Evolutionary conservation across 2,888 invertebrate species (phyloP).

Genomic region (Andrena fulva): DNA sequence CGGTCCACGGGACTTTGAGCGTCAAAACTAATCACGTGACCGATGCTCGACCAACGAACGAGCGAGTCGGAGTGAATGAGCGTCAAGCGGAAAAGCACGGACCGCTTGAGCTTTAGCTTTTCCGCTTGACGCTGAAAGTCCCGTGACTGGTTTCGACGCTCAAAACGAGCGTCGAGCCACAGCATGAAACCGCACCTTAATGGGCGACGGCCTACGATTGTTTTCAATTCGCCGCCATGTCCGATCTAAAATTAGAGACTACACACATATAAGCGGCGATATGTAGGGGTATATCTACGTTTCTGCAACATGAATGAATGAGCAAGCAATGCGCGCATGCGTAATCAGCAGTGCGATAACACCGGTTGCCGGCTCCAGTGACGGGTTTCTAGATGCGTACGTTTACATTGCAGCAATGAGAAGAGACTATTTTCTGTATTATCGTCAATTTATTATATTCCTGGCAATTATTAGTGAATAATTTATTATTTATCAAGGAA

Average conservation of each 20-base stretch:
- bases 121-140: no score
- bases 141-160: no score
- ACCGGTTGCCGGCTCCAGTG: constrained; percentile 22
- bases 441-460: neutral
- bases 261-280: neutral
- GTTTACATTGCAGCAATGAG: constrained; percentile 4
- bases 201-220: neutral
- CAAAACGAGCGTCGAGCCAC: no score
- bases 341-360: constrained; percentile 15
- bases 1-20: no score
- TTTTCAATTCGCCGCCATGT: constrained; percentile 16
- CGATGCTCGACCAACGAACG: no score
- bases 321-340: constrained; percentile 31
- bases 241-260: neutral
- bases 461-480: neutral
- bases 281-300: neutral
- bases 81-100: no score
- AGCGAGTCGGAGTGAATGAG: no score
- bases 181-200: no score
- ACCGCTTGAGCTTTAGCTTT: no score
- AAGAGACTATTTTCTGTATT: constrained; percentile 11
- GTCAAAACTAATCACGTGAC: no score
- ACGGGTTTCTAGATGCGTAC: constrained; percentile 6
- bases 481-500: neutral
- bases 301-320: neutral